Base-by-base conservation (phyloP, 2,888 invertebrate species). In the Pardosa pseudoannulata region DNA sequence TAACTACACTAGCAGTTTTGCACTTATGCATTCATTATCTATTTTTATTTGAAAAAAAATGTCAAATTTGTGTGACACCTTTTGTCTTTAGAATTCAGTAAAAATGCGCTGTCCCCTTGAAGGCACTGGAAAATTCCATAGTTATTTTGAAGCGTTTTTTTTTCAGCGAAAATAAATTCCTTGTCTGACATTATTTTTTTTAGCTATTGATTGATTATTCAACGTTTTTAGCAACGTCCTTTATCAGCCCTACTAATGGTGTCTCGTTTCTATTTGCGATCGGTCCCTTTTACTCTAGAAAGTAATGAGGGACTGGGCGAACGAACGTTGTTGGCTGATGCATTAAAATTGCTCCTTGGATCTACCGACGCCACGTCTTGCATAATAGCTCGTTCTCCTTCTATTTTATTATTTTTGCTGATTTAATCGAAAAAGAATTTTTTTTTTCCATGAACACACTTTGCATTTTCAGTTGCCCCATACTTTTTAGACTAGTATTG, bases 261-360 rank as follows among this genome's bases (percentile, higher is more conserved):
- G n/a, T 23, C 56, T 56, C 23, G 23, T 56, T 56, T 56, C 19
- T 11, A 56, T 56, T 56, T 56, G 56, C 56, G 5, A 19, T 23
- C 56, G 11, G 56, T 56, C 56, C 56, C n/a, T 23, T 23, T 5
- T 23, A n/a, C 56, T 56, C 11, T 19, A 5, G 11, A 19, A 78
- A 72, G 67, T 83, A 83, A 83, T 83, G 72, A 83, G 83, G 46
- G 46, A 73, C 50, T 31, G 67, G 65, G 76, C 72, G 41, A 64
- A 75, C 28, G 71, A 82, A 71, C 16, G 70, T 82, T 39, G 78
- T 68, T 56, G 72, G 32, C 19, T 67, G 83, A 73, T 83, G 64
- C 78, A 83, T 83, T 83, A 83, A 83, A 83, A 83, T 78, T 65
- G 64, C 73, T 73, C 67, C 56, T 64, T 62, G 46, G 41, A 64